Evolutionary conservation across 2,797 vertebrate genomes (phyloP), one percentile per base, ranked within the genome.

Genomic region (Sebastolobus alascanus): DNA sequence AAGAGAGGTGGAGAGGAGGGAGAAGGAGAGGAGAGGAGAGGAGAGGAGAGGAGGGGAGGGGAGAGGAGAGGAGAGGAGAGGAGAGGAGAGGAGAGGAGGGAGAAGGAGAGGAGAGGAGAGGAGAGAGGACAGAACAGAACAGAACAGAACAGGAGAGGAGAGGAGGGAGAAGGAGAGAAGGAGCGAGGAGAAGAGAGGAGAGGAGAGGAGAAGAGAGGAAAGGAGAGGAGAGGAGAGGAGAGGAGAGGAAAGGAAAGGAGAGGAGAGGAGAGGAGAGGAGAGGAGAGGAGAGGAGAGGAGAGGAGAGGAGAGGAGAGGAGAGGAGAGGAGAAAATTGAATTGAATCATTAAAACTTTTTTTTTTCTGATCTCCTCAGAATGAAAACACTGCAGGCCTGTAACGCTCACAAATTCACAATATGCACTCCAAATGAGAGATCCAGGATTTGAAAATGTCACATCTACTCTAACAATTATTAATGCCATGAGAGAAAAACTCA

Each of bases 401-500:
- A 64, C 2, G 1, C 58, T 65, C 20, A 37, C 29, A 77, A 25
- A 60, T 59, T 61, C 54, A 59, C 73, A 80, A 40, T 35, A 68
- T 25, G 54, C 83, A 69, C 70, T 56, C 69, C 61, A 73, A 73
- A 81, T 71, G 68, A 86, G 67, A 87, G 46, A 82, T 54, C 33
- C 68, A 54, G 50, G 38, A 63, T 84, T 77, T 71, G 11, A 65
- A 83, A 84, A 85, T 80, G 84, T 83, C 84, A 88, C 84, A 77
- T 87, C 56, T 77, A 52, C 67, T 68, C 65, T 25, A 70, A 84
- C 43, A 85, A 84, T 87, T 79, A 81, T 84, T 84, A 88, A 86
- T 76, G 37, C 67, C 75, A 77, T 4, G 46, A 79, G 77, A 87
- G 85, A 40, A 89, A 90, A 89, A 72, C 74, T 86, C 74, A 87